Percentiles rank a stretch among this genome's conserved stretches.
Evolutionary conservation across 2,113 vertebrate genomes (phyloP).

Genomic region (Aldabrachelys gigantea): DNA sequence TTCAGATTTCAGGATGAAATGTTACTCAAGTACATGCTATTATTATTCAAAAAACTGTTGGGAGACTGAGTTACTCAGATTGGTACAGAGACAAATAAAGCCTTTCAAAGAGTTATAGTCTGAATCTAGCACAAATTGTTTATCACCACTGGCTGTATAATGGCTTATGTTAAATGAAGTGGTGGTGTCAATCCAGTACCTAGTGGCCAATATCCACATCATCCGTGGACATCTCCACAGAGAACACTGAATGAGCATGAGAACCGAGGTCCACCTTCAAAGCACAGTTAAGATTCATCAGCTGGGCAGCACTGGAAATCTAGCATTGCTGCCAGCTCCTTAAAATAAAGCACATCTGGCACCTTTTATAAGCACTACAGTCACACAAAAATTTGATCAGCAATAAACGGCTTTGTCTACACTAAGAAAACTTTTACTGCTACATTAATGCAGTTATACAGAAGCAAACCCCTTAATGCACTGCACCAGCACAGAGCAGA

Average conservation of each 20-base stretch:
- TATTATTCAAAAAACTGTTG: background rate
- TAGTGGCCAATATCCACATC: background rate
- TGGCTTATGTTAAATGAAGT: background rate
- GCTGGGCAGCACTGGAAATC: background rate
- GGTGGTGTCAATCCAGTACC: background rate
- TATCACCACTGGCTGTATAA: background rate
- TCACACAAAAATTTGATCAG: conserved; percentile 1
- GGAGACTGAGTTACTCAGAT: background rate
- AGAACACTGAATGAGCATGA: background rate
- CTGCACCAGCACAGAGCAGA: background rate
- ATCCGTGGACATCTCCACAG: fast-evolving
- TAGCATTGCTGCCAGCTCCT: background rate
- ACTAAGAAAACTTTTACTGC: background rate
- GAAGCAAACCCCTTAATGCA: background rate
- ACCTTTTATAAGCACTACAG: background rate
- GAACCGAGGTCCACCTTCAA: background rate
- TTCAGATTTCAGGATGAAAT: background rate
- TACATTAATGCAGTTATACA: background rate
- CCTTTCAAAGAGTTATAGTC: background rate
- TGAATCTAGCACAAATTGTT: background rate
- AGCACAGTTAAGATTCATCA: background rate
- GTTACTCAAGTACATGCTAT: background rate
- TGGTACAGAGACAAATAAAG: background rate
- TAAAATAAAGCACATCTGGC: background rate
- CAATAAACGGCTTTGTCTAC: background rate